Evolutionary conservation across 1,140 invertebrate genomes (phyloP), one percentile per base, ranked within the genome.

Genomic region (Psix sp.): DNA sequence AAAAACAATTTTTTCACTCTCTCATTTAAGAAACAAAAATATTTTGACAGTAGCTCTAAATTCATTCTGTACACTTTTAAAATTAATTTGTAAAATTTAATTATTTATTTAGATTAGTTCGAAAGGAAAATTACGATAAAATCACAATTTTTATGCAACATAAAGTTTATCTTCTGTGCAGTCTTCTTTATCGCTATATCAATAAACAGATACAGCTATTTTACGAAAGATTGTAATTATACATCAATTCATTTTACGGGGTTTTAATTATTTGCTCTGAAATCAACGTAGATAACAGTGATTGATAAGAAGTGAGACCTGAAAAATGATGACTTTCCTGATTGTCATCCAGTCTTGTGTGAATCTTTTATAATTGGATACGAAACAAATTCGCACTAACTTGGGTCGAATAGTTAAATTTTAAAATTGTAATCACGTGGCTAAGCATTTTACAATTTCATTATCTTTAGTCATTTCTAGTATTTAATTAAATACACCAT

Each of bases 211-310:
- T 15, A 14, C n/a, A 45, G 13, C 31, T 36, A 11, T 31, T 45
- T 15, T 5, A n/a, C 40, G 35, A 65, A 38, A 51, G 20, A 52
- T 24, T 45, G 29, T 43, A 62, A 68, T 38, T 42, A 21, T 20
- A 17, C 35, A 17, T 42, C 36, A n/a, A 56, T 62, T 63, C 16
- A 36, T 49, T 56, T 9, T 16, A 35, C 56, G 15, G 38, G 52
- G 65, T 57, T 65, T 65, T 39, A 39, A 15, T 35, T 66, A 48
- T 73, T 73, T 62, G 38, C 54, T 38, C 29, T 42, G 43, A 60
- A 52, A 40, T 33, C 6, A 29, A 11, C 36, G 9, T 6, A 62
- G 71, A 74, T 74, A 74, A 73, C 21, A 31, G 11, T 10, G 3
- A 38, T 43, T 62, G 62, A 67, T 67, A 74, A 67, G 56, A 36